These are phyloP conservation scores for Hypothenemus hampei DNA, from an alignment of 1,140 invertebrate genomes.

Conservation along the genomic window DNA sequence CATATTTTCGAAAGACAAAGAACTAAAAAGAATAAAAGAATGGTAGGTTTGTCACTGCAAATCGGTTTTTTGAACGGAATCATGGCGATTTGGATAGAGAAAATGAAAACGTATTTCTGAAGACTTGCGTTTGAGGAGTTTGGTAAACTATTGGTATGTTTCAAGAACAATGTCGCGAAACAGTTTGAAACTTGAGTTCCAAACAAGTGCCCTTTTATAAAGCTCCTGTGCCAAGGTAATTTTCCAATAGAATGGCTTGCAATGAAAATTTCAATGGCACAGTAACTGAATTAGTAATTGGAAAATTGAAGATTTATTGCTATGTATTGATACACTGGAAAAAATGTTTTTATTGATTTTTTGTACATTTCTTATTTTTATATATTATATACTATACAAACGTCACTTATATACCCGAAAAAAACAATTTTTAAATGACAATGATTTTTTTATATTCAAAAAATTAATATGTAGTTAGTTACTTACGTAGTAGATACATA, in stretches of 20 bases:
- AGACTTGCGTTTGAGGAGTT: conserved; percentile 21
- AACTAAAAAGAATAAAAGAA: conserved; percentile 16
- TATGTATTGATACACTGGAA: not conserved
- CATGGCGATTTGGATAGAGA: conserved; percentile 23
- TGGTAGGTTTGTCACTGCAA: conserved; percentile 8
- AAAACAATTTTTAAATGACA: no score
- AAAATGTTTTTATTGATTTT: no score
- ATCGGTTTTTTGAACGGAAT: conserved; percentile 17
- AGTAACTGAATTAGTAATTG: conserved; percentile 19
- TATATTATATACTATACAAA: no score
- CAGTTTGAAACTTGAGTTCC: not conserved
- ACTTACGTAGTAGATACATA: no score
- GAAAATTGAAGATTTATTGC: conserved; percentile 14
- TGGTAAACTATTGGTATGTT: conserved; percentile 14
- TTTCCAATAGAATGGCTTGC: conserved; percentile 6
- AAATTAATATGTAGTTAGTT: no score
- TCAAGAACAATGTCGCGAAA: not conserved
- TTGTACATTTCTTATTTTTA: no score
- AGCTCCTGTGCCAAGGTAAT: not conserved
- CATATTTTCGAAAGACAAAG: conserved; percentile 1
- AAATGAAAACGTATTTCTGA: conserved; percentile 5
- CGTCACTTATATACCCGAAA: no score
- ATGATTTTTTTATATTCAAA: no score
- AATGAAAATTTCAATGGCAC: conserved; percentile 5
- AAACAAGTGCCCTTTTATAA: not conserved